Base-by-base conservation (phyloP, 2,113 vertebrate species). In the Geothlypis trichas region DNA sequence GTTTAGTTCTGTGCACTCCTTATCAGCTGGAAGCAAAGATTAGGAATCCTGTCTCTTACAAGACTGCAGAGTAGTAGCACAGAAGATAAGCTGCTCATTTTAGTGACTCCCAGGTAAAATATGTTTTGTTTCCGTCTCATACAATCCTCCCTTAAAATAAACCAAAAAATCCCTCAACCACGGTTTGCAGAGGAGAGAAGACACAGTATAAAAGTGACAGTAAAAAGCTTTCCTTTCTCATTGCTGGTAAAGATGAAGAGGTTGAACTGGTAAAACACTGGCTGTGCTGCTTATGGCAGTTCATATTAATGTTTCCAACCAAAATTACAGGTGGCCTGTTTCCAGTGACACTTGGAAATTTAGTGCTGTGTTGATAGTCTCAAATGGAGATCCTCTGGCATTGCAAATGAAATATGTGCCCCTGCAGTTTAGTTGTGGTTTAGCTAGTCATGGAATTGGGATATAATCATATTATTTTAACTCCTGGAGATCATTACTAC, bases 401-500 rank as follows among this genome's bases (percentile, higher is more conserved):
- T 66, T 91, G 79, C 35, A 47, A 89, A 81, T 98, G 95, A 98
- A 98, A 94, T 97, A 97, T 88, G 85, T 88, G 79, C 95, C 96
- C 76, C 92, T 87, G 80, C 54, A 81, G 74, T 97, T 97, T 93
- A 96, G 92, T 93, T 97, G 96, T 97, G 96, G 97, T 97, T 98
- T 97, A 97, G 95, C 87, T 95, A 95, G 91, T 97, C 92, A 78
- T 93, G 92, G 87, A 85, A 68, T 77, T 97, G 89, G 93, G 94
- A 89, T 97, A 93, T 97, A 98, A 97, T 97, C 97, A 93, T 96
- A 97, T 98, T 98, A 98, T 98, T 98, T 97, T 98, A 97, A 96
- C 94, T 97, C 96, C 97, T 91, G 89, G 96, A 97, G 97, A 97
- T 97, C 96, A 90, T 98, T 98, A 97, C 87, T 94, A 61, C 90